Base-by-base conservation (phyloP, 2,888 invertebrate genomes). In the Phortica okadai region DNA sequence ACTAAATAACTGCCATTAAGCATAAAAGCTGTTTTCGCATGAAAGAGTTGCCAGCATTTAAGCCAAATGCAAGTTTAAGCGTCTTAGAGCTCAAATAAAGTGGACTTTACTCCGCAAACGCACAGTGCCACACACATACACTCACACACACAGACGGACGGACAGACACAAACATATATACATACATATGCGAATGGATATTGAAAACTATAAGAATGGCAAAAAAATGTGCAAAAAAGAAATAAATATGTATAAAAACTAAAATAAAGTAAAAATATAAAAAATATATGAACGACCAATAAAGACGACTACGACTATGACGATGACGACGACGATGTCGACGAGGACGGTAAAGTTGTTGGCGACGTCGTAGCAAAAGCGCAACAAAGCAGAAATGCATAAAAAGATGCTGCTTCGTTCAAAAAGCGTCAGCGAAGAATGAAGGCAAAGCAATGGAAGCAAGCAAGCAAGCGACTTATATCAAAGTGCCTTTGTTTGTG, bases 1-100 rank as follows among this genome's bases (percentile, higher is more conserved):
- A 86, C 87, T 84, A 83, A 88, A 88, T 86, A 87, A 85, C 85
- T 83, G 82, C 84, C 82, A 88, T 88, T 88, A 88, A 87, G 86
- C 83, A 87, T 88, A 85, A 88, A 88, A 88, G 86, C 85, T 84
- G 82, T 84, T 88, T 82, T 82, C 86, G 84, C 87, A 83, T 88
- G 87, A 87, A 88, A 81, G 86, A 75, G 74, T 76, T 74, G 77
- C 74, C 81, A 84, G 82, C 87, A 83, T 84, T 86, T 86, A 86
- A 85, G 85, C 85, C 81, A 84, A 87, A 87, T 86, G 84, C 83
- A 82, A 84, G 82, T 82, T 82, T 81, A 84, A 86, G 82, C 82
- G 78, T 82, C 80, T 82, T 85, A 78, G 76, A 83, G 83, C 78
- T 80, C 80, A 84, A 83, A 86, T 87, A 84, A 88, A 86, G 82